phyloP scores from a whole-genome alignment of 2,888 invertebrate genomes.

The Eumerus sabulonum region DNA sequence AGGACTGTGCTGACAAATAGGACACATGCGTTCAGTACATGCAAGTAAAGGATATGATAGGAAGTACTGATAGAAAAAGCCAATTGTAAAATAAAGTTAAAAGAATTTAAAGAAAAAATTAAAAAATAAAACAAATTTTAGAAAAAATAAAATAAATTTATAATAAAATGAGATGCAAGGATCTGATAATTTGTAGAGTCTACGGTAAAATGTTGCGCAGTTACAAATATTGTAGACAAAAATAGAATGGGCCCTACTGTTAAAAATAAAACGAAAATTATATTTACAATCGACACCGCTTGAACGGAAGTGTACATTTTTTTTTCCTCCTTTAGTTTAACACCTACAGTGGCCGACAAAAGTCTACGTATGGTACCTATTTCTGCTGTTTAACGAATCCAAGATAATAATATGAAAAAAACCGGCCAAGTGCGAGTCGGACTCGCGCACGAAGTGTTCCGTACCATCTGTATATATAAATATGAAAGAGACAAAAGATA shows the following conservation, averaged over 20 bases:
- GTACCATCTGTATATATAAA: too few species aligned
- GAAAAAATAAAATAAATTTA: slow-evolving; percentile 23
- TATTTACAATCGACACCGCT: too few species aligned
- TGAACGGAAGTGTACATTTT: too few species aligned
- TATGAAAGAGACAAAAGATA: too few species aligned
- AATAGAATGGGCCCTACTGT: slow-evolving; percentile 57
- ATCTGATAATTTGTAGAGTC: slow-evolving; percentile 48
- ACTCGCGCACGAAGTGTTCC: too few species aligned
- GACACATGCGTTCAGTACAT: slow-evolving; percentile 41
- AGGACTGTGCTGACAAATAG: slow-evolving; percentile 44
- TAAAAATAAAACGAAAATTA: slow-evolving; percentile 13
- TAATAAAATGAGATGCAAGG: slow-evolving; percentile 63
- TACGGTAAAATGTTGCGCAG: slow-evolving; percentile 41
- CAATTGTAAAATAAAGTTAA: slow-evolving; percentile 30
- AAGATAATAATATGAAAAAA: too few species aligned
- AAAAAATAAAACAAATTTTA: slow-evolving; percentile 24
- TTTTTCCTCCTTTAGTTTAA: too few species aligned
- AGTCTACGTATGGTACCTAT: too few species aligned
- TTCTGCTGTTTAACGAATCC: too few species aligned
- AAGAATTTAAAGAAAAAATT: slow-evolving; percentile 8
- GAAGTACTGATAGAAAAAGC: slow-evolving; percentile 34
- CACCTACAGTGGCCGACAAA: too few species aligned
- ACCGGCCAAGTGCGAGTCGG: too few species aligned
- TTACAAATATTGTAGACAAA: slow-evolving; percentile 28
- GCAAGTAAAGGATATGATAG: slow-evolving; percentile 26